Evolutionary conservation across 2,113 vertebrate genomes (phyloP), one percentile per base, ranked within the genome.

Genomic region (Aleadryas rufinucha): DNA sequence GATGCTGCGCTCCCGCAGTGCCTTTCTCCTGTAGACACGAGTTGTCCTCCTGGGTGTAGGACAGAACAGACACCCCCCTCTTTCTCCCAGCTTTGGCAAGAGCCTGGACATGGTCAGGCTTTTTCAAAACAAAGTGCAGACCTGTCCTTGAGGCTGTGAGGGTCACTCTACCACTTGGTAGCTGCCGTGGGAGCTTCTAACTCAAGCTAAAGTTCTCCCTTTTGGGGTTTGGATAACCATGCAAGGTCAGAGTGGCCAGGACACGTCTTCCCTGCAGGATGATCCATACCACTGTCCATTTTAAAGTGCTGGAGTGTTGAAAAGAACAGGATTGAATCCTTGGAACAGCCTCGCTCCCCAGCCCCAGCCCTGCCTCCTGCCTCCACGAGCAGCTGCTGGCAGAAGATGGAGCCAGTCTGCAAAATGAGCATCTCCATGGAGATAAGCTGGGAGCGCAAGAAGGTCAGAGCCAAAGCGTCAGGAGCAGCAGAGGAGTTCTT

Each of bases 401-500:
- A 74, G 91, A 88, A 75, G 94, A 90, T 90, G 83, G 94, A 96
- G 84, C 83, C 90, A 76, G 61, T 92, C 95, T 94, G 77, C 84
- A 75, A 92, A 92, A 95, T 91, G 86, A 95, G 91, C 90, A 96
- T 96, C 96, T 97, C 85, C 83, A 89, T 92, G 96, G 90, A 91
- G 85, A 89, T 97, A 86, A 95, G 57, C 70, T 3, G 89, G 79
- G 91, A 93, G 95, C n/a, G 0, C 2, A 6, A 50, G 86, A 94
- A 94, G 96, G 96, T 97, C 88, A 95, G 93, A 93, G 92, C 84
- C 94, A 68, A 75, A 94, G 95, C 49, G 0, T 72, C 75, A 53
- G 93, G 77, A 87, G 80, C 72, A 86, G 91, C 95, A 88, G 89
- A 97, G 82, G 94, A 96, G 87, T 96, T 97, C 95, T 95, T 97